These are phyloP conservation scores for Henricia sp. DNA, from an alignment of 53 echinoderm and acorn worm genomes.

Conservation along the genomic window DNA sequence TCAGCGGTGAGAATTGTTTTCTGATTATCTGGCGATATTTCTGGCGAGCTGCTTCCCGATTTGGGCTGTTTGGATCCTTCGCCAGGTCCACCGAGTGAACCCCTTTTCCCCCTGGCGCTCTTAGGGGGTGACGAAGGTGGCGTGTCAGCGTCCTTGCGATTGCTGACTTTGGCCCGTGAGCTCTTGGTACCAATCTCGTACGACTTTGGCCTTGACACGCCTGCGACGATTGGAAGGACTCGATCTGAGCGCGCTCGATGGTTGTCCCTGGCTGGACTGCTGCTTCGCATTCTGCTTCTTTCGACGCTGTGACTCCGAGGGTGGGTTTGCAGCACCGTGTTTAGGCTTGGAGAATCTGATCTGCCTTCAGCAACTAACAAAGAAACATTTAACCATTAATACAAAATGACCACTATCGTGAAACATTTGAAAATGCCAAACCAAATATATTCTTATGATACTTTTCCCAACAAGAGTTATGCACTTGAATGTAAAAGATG, in stretches of 20 bases:
- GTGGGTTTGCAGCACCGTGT: slow-evolving; percentile 43
- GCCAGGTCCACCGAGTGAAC: slow-evolving; percentile 1
- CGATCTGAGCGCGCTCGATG: slow-evolving; percentile 61
- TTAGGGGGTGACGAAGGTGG: slow-evolving; percentile 48
- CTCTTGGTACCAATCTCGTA: slow-evolving; percentile 76
- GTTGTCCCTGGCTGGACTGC: slow-evolving; percentile 77
- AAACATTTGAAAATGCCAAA: not conserved
- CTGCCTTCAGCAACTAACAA: slow-evolving; percentile 11
- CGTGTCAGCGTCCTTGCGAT: slow-evolving; percentile 41
- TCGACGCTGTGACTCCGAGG: slow-evolving; percentile 71
- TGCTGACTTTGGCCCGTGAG: slow-evolving; percentile 65
- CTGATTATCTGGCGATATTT: not conserved
- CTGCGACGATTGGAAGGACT: slow-evolving; percentile 32
- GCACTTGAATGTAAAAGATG: too few species aligned
- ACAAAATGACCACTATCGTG: too few species aligned
- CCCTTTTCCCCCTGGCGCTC: slow-evolving; percentile 39
- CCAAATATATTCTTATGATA: not conserved
- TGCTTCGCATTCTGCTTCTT: slow-evolving; percentile 54
- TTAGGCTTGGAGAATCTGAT: slow-evolving; percentile 29
- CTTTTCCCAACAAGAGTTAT: too few species aligned
- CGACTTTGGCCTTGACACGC: slow-evolving; percentile 56
- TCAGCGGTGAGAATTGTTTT: not conserved
- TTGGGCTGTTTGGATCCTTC: slow-evolving; percentile 36
- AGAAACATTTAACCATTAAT: too few species aligned
- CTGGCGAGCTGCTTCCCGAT: slow-evolving; percentile 32